These are phyloP conservation scores for Hyaena hyaena DNA, from an alignment of 2,113 vertebrate genomes.

Conservation along the genomic window DNA sequence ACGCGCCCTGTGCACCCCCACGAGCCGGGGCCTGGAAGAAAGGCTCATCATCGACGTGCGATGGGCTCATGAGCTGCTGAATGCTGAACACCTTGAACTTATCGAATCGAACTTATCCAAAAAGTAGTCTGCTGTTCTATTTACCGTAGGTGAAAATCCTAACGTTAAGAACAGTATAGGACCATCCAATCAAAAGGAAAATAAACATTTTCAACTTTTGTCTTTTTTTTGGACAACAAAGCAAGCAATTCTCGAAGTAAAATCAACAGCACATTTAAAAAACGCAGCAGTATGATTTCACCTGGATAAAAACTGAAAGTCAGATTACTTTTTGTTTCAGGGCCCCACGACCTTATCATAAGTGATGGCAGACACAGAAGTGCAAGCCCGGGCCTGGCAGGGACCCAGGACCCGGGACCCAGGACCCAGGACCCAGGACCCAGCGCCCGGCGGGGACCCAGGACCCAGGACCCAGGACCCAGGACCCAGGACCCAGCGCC, in stretches of 20 bases:
- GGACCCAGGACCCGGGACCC: too few relatives aligned
- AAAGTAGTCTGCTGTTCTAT: background rate
- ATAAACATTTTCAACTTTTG: background rate
- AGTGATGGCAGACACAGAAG: rapidly evolving
- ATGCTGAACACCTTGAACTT: background rate
- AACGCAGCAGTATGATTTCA: background rate
- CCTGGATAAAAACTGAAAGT: background rate
- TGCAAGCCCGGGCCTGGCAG: background rate
- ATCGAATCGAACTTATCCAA: background rate
- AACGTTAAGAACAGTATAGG: background rate
- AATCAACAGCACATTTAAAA: background rate
- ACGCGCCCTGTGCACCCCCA: background rate
- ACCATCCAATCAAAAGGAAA: background rate
- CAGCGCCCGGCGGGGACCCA: too few relatives aligned
- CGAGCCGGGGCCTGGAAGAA: rapidly evolving
- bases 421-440: background rate
- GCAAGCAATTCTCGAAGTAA: background rate
- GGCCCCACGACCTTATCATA: background rate
- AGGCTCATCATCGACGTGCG: rapidly evolving
- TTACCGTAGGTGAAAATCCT: background rate
- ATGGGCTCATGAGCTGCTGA: rapidly evolving
- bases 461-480: too few relatives aligned
- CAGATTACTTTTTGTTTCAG: background rate
- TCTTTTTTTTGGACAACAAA: background rate
- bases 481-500: too few relatives aligned